Conservation (phyloP, 2,113 vertebrate species). For the Tylochromis polylepis region DNA sequence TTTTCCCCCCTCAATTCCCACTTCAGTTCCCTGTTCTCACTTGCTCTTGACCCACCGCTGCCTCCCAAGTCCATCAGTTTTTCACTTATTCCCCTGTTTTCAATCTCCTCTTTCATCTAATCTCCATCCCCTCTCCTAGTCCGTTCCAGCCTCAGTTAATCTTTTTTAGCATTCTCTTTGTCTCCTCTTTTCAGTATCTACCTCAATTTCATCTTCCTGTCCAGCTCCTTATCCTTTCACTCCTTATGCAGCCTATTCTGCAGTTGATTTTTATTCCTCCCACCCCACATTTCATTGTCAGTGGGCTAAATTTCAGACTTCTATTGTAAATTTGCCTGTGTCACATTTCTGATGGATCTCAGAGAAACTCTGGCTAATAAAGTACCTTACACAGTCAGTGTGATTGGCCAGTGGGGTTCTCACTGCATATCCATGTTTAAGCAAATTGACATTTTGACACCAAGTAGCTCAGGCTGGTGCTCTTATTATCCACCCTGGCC, state of each 20-base stretch:
- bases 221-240: background rate
- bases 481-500: background rate
- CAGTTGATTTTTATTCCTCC: background rate
- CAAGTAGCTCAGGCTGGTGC: background rate
- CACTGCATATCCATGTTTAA: background rate
- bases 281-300: background rate
- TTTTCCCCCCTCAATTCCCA: background rate
- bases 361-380: background rate
- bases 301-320: background rate
- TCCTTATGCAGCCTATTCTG: background rate
- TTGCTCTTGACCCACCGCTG: background rate
- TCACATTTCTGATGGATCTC: background rate
- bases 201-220: conserved; percentile 3
- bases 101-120: background rate
- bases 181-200: conserved; percentile 1
- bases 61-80: background rate
- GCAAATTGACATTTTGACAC: background rate
- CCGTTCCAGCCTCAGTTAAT: background rate
- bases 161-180: background rate
- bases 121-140: background rate
- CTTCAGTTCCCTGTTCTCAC: background rate
- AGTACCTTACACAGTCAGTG: background rate
- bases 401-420: background rate
- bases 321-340: background rate
- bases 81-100: background rate